Percentiles rank a stretch among this genome's conserved stretches.
Evolutionary conservation across 2,888 invertebrate genomes (phyloP).

Genomic region (Drosophila incognita): DNA sequence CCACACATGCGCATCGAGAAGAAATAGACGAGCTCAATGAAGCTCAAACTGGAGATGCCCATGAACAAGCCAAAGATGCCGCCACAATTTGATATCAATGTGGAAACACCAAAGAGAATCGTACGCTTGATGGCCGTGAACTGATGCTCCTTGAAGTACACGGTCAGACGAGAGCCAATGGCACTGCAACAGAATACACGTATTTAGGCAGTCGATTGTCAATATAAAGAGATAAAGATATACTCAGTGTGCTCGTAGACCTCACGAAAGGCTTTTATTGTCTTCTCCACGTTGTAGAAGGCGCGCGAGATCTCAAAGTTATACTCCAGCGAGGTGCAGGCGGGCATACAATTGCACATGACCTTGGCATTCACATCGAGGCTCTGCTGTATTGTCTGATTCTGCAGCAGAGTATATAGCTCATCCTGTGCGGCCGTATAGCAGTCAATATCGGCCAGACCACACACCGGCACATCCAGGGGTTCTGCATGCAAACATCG

Average conservation of each 20-base stretch:
- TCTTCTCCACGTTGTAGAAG: conserved; percentile 70
- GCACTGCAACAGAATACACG: conserved; percentile 81
- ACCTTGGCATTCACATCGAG: conserved; percentile 61
- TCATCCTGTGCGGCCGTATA: conserved; percentile 81
- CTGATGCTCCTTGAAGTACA: conserved; percentile 90
- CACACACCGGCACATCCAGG: conserved; percentile 83
- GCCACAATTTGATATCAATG: conserved; percentile 89
- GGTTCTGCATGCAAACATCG: conserved; percentile 63
- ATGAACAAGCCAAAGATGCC: conserved; percentile 87
- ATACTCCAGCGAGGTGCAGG: conserved; percentile 83
- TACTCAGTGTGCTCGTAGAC: conserved; percentile 80
- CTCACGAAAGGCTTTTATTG: conserved; percentile 76
- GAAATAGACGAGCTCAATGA: conserved; percentile 87
- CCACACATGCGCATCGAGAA: conserved; percentile 84
- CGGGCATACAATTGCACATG: conserved; percentile 83
- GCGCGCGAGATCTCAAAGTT: conserved; percentile 83
- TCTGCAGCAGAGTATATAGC: conserved; percentile 71
- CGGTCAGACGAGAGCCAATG: conserved; percentile 87
- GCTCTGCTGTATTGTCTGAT: conserved; percentile 74
- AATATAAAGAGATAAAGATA: not conserved
- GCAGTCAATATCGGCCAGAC: conserved; percentile 81
- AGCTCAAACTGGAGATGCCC: conserved; percentile 84
- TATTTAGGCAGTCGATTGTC: not conserved
- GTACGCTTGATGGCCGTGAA: conserved; percentile 89
- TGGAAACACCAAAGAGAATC: conserved; percentile 88